These are phyloP conservation scores for Kuschelorhynchus macadamiae DNA, from an alignment of 2,888 invertebrate species.

Conservation along the genomic window DNA sequence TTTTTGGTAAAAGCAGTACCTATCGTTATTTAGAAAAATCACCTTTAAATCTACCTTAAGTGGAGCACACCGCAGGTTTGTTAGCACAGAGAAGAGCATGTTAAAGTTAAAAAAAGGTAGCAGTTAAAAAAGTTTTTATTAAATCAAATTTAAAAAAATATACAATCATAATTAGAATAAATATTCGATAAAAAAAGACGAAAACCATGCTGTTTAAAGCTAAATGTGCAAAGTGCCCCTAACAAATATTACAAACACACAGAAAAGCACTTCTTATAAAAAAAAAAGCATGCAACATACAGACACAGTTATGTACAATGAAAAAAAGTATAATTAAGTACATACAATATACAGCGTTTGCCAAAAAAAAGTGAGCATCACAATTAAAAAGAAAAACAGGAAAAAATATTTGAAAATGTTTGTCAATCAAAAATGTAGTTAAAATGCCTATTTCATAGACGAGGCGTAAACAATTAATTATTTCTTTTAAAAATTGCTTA, in stretches of 20 bases:
- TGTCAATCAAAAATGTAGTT: no score
- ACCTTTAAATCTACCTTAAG: no score
- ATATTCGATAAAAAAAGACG: conserved; percentile 22
- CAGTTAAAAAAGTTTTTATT: conserved; percentile 31
- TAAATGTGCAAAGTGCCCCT: conserved; percentile 27
- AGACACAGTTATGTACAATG: conserved; percentile 25
- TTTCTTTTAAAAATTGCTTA: no score
- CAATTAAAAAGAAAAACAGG: no score
- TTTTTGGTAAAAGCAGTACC: no score
- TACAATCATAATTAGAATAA: conserved; percentile 24
- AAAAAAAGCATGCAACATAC: conserved; percentile 35
- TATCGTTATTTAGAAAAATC: no score
- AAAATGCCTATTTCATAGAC: no score
- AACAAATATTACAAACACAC: conserved; percentile 27
- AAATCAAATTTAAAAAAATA: conserved; percentile 22
- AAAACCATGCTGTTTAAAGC: conserved; percentile 35
- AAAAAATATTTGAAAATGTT: no score
- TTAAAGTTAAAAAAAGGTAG: conserved; percentile 40
- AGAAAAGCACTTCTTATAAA: conserved; percentile 33
- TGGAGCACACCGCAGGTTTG: no score
- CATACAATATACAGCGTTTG: no score
- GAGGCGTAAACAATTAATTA: no score
- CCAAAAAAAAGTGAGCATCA: no score
- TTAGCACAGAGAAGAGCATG: conserved; percentile 34
- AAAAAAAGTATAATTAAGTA: not conserved